Conservation (phyloP, 2,888 invertebrate species). For the Megastigmus dorsalis region DNA sequence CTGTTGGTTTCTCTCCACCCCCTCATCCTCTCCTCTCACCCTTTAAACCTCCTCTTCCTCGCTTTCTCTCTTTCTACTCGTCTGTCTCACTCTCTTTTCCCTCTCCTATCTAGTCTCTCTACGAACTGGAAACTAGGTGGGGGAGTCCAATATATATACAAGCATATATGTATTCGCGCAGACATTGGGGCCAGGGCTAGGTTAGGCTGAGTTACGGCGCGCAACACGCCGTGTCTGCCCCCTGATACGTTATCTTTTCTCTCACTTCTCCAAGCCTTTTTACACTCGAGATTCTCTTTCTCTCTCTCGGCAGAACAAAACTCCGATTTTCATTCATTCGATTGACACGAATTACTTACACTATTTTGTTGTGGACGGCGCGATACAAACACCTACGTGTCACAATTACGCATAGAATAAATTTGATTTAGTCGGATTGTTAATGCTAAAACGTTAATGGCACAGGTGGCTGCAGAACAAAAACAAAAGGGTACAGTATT, state of each 20-base stretch:
- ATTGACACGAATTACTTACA: no score
- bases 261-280: background rate
- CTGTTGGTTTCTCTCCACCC: background rate
- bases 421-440: no score
- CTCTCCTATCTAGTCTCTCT: background rate
- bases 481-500: no score
- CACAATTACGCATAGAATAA: no score
- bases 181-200: conserved; percentile 45
- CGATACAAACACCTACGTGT: no score
- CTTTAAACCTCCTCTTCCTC: background rate
- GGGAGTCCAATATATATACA: conserved; percentile 5
- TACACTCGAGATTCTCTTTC: background rate
- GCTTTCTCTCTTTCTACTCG: background rate
- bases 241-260: background rate
- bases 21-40: background rate
- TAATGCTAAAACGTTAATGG: no score
- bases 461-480: no score
- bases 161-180: background rate
- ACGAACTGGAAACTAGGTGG: conserved; percentile 22
- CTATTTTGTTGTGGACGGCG: no score
- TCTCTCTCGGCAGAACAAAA: background rate
- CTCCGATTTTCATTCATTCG: no score
- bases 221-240: background rate
- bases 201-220: conserved; percentile 20
- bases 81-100: background rate